Evolutionary conservation across 2,113 vertebrate species (phyloP), one percentile per base, ranked within the genome.

Genomic region (Podarcis raffonei): DNA sequence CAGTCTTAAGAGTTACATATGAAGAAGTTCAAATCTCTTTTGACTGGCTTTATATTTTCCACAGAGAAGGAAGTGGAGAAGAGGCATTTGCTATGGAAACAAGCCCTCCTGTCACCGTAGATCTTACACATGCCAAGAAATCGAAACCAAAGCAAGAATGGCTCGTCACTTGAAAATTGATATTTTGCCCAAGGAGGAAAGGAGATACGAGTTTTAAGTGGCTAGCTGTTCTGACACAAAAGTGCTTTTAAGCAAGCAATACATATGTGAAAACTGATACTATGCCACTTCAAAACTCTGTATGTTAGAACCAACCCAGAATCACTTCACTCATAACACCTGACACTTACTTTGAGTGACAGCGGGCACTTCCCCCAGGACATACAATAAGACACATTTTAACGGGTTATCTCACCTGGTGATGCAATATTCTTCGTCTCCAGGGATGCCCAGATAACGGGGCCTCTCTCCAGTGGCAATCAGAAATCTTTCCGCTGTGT

Each of bases 401-500:
- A 20, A 7, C 16, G 15, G 3, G 2, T 3, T 7, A 32, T 11
- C 84, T 96, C 89, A 98, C 97, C 98, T 98, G 96, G 96, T 98
- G 85, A 98, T 97, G 93, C 98, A 98, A 92, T 96, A 96, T 42
- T 98, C 97, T 83, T 89, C 97, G 91, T 97, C 98, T 57, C 97
- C 98, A 25, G 96, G 97, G 88, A 98, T 93, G 62, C 91, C 97
- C 86, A 95, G 91, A 89, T 98, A 98, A 18, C 97, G 97, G 1
- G 97, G 97, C 35, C 97, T 95, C 89, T 98, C 97, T 86, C 98
- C 98, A 1, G 98, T 98, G 35, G 98, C 97, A 65, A 98, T 95
- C 84, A 98, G 95, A 82, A 98, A 97, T 62, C 89, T 96, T 91
- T 97, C 97, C 32, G 98, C 97, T 0, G 97, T 97, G 90, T 97